Evolutionary conservation across 2,113 vertebrate genomes (phyloP), one percentile per base, ranked within the genome.

Genomic region (Aptenodytes patagonicus): DNA sequence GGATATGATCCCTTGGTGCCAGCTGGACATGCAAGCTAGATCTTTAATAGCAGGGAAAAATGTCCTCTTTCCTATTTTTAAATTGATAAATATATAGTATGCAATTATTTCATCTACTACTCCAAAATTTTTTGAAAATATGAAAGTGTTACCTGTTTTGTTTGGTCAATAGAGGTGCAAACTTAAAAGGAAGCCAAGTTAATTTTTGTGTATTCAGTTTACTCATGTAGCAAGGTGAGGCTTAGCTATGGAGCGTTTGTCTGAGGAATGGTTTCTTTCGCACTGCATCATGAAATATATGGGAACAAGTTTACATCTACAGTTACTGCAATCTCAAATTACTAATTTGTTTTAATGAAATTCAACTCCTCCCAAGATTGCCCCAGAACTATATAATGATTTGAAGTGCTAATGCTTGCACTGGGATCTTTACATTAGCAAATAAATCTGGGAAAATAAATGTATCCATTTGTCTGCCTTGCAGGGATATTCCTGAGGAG

Each of bases 401-500:
- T 87, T 92, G 87, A 79, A 91, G 86, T 70, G 72, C 77, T 93
- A 90, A 94, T 79, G 83, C 36, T 89, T 95, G 89, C 91, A 85
- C 40, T 89, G 94, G 94, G 94, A 93, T 89, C 61, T 95, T 95
- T 95, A 92, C 91, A 76, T 91, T 95, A 92, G 81, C 81, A 89
- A 94, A 96, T 92, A 94, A 92, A 96, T 95, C 95, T 93, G 81
- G 44, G 73, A 87, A 87, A 96, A 96, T 85, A 87, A 95, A 95
- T 57, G 81, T 19, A 90, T 75, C 91, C 93, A 89, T 92, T 95
- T 93, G 81, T 87, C 93, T 96, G 95, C 95, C 95, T 96, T 87
- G 94, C 86, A 97, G 96, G 93, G 92, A 91, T 94, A 71, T 95
- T 96, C 87, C 94, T 89, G 95, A 96, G 89, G 93, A 96, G 94